Percentiles rank a stretch among this genome's conserved stretches.
Evolutionary conservation across 2,113 vertebrate genomes (phyloP).

Genomic region (Rhinopomastus cyanomelas): DNA sequence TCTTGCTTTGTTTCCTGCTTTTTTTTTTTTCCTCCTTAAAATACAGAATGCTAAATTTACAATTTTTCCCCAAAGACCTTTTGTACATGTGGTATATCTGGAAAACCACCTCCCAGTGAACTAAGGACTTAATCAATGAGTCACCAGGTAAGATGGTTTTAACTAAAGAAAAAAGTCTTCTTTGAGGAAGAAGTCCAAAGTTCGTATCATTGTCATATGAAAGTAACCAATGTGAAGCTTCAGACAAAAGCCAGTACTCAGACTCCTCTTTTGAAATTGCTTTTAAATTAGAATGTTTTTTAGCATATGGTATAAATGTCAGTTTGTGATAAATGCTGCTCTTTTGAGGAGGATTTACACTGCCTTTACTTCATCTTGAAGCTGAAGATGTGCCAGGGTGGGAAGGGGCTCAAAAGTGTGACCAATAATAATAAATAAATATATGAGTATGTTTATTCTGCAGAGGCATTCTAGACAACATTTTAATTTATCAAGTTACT

Average conservation of each 20-base stretch:
- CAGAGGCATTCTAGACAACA: neutral
- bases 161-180: neutral
- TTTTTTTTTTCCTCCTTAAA: no score
- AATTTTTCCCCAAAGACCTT: neutral
- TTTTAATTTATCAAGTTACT: neutral
- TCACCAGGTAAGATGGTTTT: neutral
- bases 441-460: neutral
- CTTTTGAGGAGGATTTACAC: neutral
- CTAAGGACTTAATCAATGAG: neutral
- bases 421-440: neutral
- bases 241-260: neutral
- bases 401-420: neutral
- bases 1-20: no score
- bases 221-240: neutral
- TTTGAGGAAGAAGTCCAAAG: neutral
- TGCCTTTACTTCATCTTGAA: neutral
- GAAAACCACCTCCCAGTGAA: neutral
- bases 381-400: neutral
- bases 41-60: no score
- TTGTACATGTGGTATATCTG: neutral
- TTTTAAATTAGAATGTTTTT: neutral
- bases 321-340: neutral
- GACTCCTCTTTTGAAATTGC: neutral
- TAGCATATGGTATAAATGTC: neutral
- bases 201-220: neutral